Conservation (phyloP, 2,888 invertebrate species). For the Erannis defoliaria region DNA sequence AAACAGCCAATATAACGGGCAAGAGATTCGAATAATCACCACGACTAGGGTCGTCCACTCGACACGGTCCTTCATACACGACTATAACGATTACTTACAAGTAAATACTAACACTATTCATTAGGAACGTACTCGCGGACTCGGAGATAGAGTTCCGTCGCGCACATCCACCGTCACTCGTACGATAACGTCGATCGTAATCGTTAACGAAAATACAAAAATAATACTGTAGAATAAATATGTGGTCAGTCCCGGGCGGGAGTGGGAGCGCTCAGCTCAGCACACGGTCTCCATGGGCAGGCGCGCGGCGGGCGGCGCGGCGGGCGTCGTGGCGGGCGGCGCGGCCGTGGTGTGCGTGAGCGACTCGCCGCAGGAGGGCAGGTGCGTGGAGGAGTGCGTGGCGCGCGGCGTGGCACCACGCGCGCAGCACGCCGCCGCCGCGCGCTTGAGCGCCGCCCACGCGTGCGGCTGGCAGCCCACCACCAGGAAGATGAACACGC, state of each 20-base stretch:
- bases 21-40: conserved; percentile 57
- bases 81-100: neutral
- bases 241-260: conserved; percentile 47
- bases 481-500: conserved; percentile 95
- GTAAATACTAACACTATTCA: neutral
- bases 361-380: conserved; percentile 93
- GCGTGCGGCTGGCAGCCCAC: conserved; percentile 96
- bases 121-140: neutral
- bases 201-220: conserved; percentile 72
- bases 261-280: conserved; percentile 61
- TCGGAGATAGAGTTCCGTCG: conserved; percentile 28
- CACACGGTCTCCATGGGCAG: conserved; percentile 88
- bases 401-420: conserved; percentile 78
- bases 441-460: conserved; percentile 75
- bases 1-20: conserved; percentile 75
- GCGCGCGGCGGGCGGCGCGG: conserved; percentile 73
- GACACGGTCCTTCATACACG: conserved; percentile 9
- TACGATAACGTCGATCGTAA: conserved; percentile 55
- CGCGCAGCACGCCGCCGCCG: conserved; percentile 81
- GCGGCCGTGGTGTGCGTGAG: conserved; percentile 91
- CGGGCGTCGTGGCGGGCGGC: conserved; percentile 88
- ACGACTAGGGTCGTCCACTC: conserved; percentile 37
- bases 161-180: conserved; percentile 45
- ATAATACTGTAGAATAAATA: conserved; percentile 82
- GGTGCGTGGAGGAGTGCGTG: conserved; percentile 92